Base-by-base conservation (phyloP, 1,140 invertebrate genomes). In the Caenorhabditis inopinata region DNA sequence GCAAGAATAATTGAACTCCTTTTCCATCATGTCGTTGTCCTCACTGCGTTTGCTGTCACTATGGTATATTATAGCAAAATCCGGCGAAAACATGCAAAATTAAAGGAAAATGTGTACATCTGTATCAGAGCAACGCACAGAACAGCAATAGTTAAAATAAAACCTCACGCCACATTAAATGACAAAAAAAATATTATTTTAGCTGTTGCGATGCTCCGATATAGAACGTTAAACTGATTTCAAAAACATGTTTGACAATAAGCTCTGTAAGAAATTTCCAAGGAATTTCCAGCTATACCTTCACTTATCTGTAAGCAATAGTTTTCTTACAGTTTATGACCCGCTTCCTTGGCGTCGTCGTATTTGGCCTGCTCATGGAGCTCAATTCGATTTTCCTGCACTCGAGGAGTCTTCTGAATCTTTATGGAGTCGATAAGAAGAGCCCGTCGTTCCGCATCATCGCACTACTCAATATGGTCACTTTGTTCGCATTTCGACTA, bases 321-420 rank as follows among this genome's bases (percentile, higher is more conserved):
- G 29, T n/a, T 76, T n/a, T 62, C 12, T 86, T 86, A 3, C 82
- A 85, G 29, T 53, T 84, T 21, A 80, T 84, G 2, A 42, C 78
- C 1, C 23, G 49, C 11, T 88, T 84, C 80, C 80, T 88, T 1
- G 87, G 84, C 27, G 82, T 88, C 35, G 87, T 88, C 14, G 47
- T 85, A 3, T 84, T 87, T 32, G 87, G 87, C 32, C 73, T 88
- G 42, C 83, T 88, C 25, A 88, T 88, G 87, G 87, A 88, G 48
- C 51, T 88, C n/a, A 88, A 88, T 62, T 84, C 82, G 25, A 85
- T 86, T 35, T 87, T 87, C 32, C 77, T 87, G 5, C 86, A 87
- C 80, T 84, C 86, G 1, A 73, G 86, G 0, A 85, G 84, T 12
- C 80, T 88, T 6, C 48, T 88, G 79, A 88, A 88, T 84, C 74